A percentile compares a stretch with the other conserved stretches of the same genome.
Conservation (phyloP, 2,113 vertebrate genomes). For the Glareola pratincola region DNA sequence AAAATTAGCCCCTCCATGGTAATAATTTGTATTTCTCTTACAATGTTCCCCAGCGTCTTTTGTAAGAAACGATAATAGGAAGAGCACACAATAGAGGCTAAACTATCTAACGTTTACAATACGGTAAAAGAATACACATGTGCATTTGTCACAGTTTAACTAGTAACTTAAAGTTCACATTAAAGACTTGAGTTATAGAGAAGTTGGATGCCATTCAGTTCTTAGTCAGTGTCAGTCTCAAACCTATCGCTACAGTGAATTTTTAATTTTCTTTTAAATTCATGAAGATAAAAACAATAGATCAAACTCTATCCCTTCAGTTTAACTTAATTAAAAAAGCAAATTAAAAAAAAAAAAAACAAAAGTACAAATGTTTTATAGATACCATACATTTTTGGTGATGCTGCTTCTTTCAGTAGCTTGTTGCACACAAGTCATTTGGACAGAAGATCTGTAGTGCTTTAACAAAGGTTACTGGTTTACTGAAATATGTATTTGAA, state of each 20-base stretch:
- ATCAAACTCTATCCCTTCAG: background rate
- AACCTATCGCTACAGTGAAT: background rate
- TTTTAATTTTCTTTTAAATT: conserved; percentile 1
- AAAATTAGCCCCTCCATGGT: background rate
- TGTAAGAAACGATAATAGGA: background rate
- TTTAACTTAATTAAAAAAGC: background rate
- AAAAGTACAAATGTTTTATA: background rate
- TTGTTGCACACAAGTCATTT: background rate
- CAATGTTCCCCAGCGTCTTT: background rate
- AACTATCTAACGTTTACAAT: background rate
- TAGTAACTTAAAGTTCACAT: background rate
- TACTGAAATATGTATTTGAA: background rate
- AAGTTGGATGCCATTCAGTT: background rate
- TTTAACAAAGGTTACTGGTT: background rate
- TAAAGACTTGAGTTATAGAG: background rate
- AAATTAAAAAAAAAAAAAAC: background rate
- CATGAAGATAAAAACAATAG: background rate
- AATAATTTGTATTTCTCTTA: fast-evolving
- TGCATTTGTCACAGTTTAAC: background rate
- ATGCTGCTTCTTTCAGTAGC: background rate
- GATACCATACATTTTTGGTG: background rate
- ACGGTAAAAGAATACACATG: background rate
- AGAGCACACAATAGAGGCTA: background rate
- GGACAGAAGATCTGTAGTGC: background rate
- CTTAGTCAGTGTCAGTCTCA: background rate